Conservation (phyloP, 2,888 invertebrate genomes). For the Apeira syringaria region DNA sequence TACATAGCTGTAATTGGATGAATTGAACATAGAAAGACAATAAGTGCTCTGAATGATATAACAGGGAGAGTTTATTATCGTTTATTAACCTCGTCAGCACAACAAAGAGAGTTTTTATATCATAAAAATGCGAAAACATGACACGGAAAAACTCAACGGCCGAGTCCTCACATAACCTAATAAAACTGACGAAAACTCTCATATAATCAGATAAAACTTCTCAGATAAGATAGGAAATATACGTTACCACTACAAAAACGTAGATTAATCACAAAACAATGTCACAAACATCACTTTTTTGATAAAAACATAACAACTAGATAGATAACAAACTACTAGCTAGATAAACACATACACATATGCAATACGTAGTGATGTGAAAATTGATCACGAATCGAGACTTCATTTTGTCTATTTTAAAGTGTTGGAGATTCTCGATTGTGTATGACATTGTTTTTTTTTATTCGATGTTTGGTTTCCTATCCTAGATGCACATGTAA, state of each 20-base stretch:
- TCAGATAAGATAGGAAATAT: conserved; percentile 64
- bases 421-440: conserved; percentile 33
- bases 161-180: conserved; percentile 65
- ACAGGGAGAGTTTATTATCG: conserved; percentile 24
- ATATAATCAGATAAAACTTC: conserved; percentile 51
- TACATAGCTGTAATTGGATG: neutral
- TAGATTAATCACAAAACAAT: conserved; percentile 66
- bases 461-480: too few species aligned
- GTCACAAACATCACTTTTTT: conserved; percentile 75
- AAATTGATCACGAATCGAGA: conserved; percentile 25
- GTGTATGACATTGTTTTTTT: too few species aligned
- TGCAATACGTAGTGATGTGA: conserved; percentile 58
- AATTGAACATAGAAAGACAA: conserved; percentile 2
- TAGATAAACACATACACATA: conserved; percentile 51
- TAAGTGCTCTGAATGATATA: conserved; percentile 1
- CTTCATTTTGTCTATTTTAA: conserved; percentile 27
- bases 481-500: too few species aligned
- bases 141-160: conserved; percentile 41
- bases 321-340: conserved; percentile 72
- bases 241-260: conserved; percentile 73
- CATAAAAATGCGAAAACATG: conserved; percentile 71
- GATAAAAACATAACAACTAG: conserved; percentile 84
- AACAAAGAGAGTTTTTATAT: conserved; percentile 47
- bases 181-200: conserved; percentile 46
- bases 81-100: conserved; percentile 32